These are phyloP conservation scores for Lophotis ruficrista DNA, from an alignment of 2,113 vertebrate genomes.

Conservation along the genomic window DNA sequence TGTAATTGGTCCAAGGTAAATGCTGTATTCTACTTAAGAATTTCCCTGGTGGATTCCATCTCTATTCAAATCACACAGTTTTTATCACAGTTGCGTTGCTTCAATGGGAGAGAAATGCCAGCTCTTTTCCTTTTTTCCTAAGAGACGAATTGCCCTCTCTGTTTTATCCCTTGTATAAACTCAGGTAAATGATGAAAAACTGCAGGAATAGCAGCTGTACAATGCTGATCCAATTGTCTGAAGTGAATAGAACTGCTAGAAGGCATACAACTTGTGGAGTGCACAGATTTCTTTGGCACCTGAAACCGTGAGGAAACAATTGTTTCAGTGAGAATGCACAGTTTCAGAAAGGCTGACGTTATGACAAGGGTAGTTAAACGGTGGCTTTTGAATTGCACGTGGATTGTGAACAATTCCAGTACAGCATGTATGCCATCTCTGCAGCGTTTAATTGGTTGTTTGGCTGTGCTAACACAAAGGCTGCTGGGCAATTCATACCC, in stretches of 20 bases:
- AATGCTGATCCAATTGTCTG: background rate
- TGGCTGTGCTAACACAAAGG: background rate
- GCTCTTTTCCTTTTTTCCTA: background rate
- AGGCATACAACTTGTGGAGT: background rate
- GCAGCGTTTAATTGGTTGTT: background rate
- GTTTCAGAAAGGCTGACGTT: background rate
- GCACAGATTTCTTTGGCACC: background rate
- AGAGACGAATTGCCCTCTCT: background rate
- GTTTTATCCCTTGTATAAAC: constrained; percentile 16
- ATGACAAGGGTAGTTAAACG: background rate
- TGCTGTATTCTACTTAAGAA: background rate
- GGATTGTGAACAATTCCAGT: background rate
- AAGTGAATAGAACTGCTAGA: background rate
- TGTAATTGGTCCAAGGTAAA: background rate
- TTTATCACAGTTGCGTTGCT: background rate
- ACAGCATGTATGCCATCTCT: background rate
- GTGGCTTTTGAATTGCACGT: background rate
- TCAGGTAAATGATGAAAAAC: constrained; percentile 38
- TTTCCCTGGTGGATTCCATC: background rate
- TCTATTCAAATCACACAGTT: background rate
- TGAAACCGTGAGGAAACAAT: background rate
- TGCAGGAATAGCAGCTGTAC: background rate
- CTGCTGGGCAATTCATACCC: background rate
- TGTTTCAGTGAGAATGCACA: background rate
- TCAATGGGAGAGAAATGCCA: background rate